These are phyloP conservation scores for Keiferia lycopersicella DNA, from an alignment of 2,888 invertebrate genomes.

Conservation along the genomic window DNA sequence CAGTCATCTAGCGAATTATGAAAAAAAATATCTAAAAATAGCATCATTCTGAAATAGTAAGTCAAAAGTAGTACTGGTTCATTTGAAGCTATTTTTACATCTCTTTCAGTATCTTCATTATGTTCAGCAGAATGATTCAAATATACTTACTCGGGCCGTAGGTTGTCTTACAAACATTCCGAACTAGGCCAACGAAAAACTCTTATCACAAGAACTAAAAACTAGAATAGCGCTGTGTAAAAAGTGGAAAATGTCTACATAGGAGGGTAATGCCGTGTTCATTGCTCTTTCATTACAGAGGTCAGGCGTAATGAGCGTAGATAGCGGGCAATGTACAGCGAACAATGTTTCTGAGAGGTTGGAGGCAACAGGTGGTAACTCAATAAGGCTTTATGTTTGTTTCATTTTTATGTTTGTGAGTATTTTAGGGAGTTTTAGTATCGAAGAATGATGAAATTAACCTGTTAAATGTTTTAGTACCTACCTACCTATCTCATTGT, in stretches of 20 bases:
- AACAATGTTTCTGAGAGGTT: constrained; percentile 26
- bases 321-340: constrained; percentile 42
- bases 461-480: too few relatives aligned
- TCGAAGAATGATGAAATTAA: too few relatives aligned
- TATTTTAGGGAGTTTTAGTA: not conserved
- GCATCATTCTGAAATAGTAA: too few relatives aligned
- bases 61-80: too few relatives aligned
- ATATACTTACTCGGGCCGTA: too few relatives aligned
- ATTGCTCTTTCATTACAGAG: constrained; percentile 19
- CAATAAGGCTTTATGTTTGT: not conserved
- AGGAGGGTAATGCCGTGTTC: constrained; percentile 2
- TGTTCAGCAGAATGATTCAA: too few relatives aligned
- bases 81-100: too few relatives aligned
- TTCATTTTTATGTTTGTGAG: not conserved
- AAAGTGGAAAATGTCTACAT: not conserved
- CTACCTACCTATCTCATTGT: too few relatives aligned
- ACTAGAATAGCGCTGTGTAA: constrained; percentile 5
- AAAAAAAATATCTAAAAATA: too few relatives aligned
- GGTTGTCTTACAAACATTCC: not conserved
- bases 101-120: too few relatives aligned
- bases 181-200: constrained; percentile 6
- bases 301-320: constrained; percentile 39
- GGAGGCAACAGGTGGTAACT: constrained; percentile 38
- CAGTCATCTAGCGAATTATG: too few relatives aligned
- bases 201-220: constrained; percentile 10